Evolutionary conservation across 2,113 vertebrate species (phyloP), one percentile per base, ranked within the genome.

Genomic region (Prietella phreatophila): DNA sequence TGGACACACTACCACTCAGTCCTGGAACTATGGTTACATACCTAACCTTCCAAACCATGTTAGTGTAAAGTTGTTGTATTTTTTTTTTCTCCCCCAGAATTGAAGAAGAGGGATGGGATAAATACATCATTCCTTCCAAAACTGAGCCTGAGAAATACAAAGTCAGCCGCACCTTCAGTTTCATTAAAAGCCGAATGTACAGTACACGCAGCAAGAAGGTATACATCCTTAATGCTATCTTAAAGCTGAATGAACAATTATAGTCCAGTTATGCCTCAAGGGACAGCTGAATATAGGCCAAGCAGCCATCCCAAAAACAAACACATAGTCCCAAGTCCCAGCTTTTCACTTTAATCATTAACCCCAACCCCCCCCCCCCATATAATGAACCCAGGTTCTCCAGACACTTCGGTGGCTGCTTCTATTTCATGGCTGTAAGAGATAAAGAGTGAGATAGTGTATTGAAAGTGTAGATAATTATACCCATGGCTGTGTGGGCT

Each of bases 121-220:
- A 96, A 81, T 98, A 95, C 85, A 94, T 92, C 80, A 94, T 95
- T 85, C 96, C 97, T 3, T 94, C 95, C 89, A 99, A 98, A 93
- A 94, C 91, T 0, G 98, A 98, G 88, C 95, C 97, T 9, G 98
- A 99, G 91, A 99, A 98, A 91, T 97, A 96, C 92, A 98, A 97
- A 97, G 96, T 99, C 88, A 97, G 97, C 89, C 96, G 97, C 5
- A 99, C 98, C 9, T 98, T 99, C 93, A 99, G 98, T 88, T 98
- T 99, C 85, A 94, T 99, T 87, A 97, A 97, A 95, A 99, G 95
- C 85, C 95, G 97, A 91, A 99, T 99, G 97, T 97, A 97, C 50
- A 98, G 96, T 67, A 97, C 97, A 75, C 95, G 97, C 84, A 99
- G 95, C 93, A 99, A 98, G 86, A 96, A 95, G 94, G 95, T 95